phyloP scores from a whole-genome alignment of 2,113 vertebrate genomes.

The Rhea americana region DNA sequence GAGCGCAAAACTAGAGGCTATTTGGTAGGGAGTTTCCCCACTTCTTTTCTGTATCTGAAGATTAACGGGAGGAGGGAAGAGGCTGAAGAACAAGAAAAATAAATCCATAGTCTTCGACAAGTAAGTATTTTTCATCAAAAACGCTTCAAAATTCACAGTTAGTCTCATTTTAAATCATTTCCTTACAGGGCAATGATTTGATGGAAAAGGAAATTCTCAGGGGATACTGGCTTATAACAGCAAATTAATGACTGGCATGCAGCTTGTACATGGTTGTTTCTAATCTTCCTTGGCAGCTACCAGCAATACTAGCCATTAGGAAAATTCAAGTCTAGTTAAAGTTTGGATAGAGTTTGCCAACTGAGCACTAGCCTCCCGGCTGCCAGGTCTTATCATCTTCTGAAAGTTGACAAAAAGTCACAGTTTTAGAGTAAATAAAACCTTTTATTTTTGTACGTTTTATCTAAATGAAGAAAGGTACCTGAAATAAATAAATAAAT shows the following conservation, averaged over 20 bases:
- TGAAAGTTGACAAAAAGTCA: neutral
- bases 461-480: neutral
- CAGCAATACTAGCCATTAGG: neutral
- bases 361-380: neutral
- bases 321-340: neutral
- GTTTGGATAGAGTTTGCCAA: neutral
- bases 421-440: neutral
- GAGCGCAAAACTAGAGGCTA: neutral
- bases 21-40: neutral
- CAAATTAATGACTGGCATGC: neutral
- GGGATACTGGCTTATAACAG: neutral
- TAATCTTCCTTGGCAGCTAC: neutral
- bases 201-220: neutral
- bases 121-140: neutral
- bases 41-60: neutral
- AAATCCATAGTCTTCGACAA: neutral
- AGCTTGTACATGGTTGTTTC: neutral
- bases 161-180: neutral
- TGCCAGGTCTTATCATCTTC: neutral
- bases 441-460: neutral
- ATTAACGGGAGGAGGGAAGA: neutral
- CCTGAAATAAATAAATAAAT: neutral
- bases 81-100: neutral
- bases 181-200: neutral
- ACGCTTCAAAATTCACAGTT: slow-evolving; percentile 2